These are phyloP conservation scores for Pterophyllum scalare DNA, from an alignment of 2,113 vertebrate species.

Conservation along the genomic window DNA sequence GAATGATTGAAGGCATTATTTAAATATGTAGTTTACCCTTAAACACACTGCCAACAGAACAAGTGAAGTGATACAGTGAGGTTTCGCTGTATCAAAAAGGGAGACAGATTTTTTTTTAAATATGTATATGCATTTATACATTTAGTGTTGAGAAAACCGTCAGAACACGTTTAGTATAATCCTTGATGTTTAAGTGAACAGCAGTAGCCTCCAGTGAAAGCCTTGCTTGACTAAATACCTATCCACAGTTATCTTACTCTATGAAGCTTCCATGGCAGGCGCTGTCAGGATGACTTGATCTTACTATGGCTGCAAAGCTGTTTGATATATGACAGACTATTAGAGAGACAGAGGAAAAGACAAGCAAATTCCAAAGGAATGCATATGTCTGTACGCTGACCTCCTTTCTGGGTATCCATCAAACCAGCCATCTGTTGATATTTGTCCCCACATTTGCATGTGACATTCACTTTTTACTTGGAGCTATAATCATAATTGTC, in stretches of 20 bases:
- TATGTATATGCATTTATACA: background rate
- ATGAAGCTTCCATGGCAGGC: conserved; percentile 58
- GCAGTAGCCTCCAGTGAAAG: conserved; percentile 44
- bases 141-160: conserved; percentile 5
- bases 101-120: background rate
- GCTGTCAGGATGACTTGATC: conserved; percentile 51
- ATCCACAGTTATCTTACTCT: conserved; percentile 58
- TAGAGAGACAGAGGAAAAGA: conserved; percentile 8
- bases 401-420: background rate
- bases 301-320: conserved; percentile 27
- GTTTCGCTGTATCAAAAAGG: background rate
- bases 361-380: background rate
- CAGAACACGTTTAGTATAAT: conserved; percentile 31
- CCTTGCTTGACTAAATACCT: conserved; percentile 59
- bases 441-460: background rate
- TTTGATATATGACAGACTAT: conserved; percentile 48
- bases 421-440: background rate
- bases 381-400: conserved; percentile 1
- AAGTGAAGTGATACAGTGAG: background rate
- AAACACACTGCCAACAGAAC: background rate
- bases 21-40: background rate
- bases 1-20: conserved; percentile 14
- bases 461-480: background rate
- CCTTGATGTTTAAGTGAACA: conserved; percentile 15
- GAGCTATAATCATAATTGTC: background rate